Evolutionary conservation across 2,888 invertebrate genomes (phyloP), one percentile per base, ranked within the genome.

Genomic region (Nasonovia ribisnigri): DNA sequence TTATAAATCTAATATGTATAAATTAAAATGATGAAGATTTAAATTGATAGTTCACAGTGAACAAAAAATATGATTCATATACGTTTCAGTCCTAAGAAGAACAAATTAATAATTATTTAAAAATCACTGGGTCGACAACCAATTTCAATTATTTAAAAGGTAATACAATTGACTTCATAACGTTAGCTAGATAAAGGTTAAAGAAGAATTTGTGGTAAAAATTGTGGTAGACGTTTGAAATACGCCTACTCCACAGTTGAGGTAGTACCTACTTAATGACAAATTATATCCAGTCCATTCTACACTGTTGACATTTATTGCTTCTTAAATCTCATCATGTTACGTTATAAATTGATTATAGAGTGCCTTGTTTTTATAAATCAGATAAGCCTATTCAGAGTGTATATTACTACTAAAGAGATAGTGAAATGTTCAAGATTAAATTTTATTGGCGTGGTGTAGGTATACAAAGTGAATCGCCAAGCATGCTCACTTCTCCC

Each of bases 181-280:
- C 3, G 36, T 60, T 29, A 8, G 46, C 20, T 10, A 46, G 46
- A 20, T 51, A 42, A 26, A n/a, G 11, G 20, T 48, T 26, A 1
- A 60, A 67, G 87, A 67, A 67, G 16, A 87, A 92, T 92, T 87
- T 87, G 87, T 29, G 67, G 42, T 6, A 29, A 67, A 92, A 92
- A 42, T 48, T 88, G 92, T 29, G 60, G 1, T 48, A 8, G 92
- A 67, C 48, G 48, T 67, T 67, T 11, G 5, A 36, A 67, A 48
- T 36, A 60, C 48, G 24, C 29, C 57, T 67, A 36, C 10, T 26
- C 91, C 29, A 60, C 60, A 29, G 6, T 20, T 6, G 0, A 6
- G 36, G 20, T n/a, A 6, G 20, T n/a, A 6, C 36, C 48, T 36
- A 36, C 43, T 0, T 88, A 48, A 67, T 36, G 43, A 84, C 84